These are phyloP conservation scores for Caenorhabditis afra DNA, from an alignment of 2,888 invertebrate species.

Conservation along the genomic window DNA sequence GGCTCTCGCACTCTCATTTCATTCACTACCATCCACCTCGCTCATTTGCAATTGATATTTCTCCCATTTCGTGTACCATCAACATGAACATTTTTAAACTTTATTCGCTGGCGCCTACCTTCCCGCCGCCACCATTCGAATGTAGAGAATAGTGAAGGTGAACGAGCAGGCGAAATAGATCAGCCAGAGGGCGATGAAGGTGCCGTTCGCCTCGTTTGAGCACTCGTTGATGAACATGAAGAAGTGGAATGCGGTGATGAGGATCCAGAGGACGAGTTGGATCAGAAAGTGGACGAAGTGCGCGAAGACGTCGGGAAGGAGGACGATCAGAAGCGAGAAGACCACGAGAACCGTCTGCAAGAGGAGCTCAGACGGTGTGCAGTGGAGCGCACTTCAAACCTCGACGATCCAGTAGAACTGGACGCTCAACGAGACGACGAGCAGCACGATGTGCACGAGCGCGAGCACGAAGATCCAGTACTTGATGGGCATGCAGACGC, in stretches of 20 bases:
- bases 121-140: constrained; percentile 19
- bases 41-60: constrained; percentile 8
- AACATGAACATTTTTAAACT: background rate
- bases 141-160: constrained; percentile 8
- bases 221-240: constrained; percentile 10
- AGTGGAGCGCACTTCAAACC: background rate
- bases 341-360: constrained; percentile 37
- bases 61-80: constrained; percentile 25
- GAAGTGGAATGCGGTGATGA: constrained; percentile 7
- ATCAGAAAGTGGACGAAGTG: constrained; percentile 24
- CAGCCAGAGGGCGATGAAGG: constrained; percentile 5
- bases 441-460: constrained; percentile 18
- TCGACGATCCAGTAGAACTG: constrained; percentile 26
- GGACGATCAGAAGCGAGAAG: constrained; percentile 25
- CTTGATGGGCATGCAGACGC: constrained; percentile 38
- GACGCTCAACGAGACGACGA: constrained; percentile 13
- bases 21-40: constrained; percentile 14
- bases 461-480: constrained; percentile 33
- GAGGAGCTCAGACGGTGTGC: background rate
- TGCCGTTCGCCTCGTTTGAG: background rate
- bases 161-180: constrained; percentile 7
- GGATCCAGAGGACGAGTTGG: constrained; percentile 27
- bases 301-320: constrained; percentile 20
- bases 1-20: constrained; percentile 12
- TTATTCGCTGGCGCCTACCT: background rate